Percentiles rank a stretch among this genome's conserved stretches.
These are phyloP conservation scores for Apostichopus parvimensis DNA, from an alignment of 35 echinoderm and acorn worm species.

Conservation along the genomic window DNA sequence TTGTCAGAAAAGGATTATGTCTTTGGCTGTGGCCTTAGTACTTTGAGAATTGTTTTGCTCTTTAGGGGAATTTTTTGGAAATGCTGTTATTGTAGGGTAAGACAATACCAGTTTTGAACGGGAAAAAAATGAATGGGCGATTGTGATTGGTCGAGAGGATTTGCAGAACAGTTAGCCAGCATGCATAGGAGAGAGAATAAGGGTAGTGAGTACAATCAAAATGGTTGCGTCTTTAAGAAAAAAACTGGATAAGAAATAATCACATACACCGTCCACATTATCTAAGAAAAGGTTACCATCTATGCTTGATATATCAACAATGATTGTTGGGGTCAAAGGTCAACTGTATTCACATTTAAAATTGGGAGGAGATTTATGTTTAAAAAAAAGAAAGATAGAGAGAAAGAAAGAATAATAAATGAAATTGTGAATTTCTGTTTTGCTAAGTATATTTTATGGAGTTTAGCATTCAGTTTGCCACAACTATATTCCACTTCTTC, in stretches of 20 bases:
- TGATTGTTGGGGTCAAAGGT: background rate
- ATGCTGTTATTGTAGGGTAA: background rate
- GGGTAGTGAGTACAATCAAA: background rate
- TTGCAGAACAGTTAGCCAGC: background rate
- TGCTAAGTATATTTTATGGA: slow-evolving; percentile 2
- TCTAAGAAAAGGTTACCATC: slow-evolving; percentile 2
- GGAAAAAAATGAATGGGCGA: background rate
- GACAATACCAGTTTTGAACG: background rate
- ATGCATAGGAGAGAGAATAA: background rate
- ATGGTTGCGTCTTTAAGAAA: background rate
- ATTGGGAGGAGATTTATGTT: background rate
- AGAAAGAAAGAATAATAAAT: background rate
- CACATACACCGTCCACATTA: slow-evolving; percentile 7
- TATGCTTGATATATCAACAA: background rate
- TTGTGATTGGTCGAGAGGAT: background rate
- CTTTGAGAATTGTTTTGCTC: background rate
- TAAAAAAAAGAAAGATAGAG: background rate
- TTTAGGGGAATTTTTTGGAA: background rate
- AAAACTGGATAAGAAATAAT: background rate
- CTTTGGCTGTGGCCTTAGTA: slow-evolving; percentile 16
- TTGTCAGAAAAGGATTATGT: slow-evolving; percentile 18
- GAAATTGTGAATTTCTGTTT: background rate
- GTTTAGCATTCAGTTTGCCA: background rate
- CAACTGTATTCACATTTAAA: slow-evolving; percentile 10
- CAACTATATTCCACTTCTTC: background rate